Evolutionary conservation across 2,797 vertebrate species (phyloP), one percentile per base, ranked within the genome.

Genomic region (Natrix natrix): DNA sequence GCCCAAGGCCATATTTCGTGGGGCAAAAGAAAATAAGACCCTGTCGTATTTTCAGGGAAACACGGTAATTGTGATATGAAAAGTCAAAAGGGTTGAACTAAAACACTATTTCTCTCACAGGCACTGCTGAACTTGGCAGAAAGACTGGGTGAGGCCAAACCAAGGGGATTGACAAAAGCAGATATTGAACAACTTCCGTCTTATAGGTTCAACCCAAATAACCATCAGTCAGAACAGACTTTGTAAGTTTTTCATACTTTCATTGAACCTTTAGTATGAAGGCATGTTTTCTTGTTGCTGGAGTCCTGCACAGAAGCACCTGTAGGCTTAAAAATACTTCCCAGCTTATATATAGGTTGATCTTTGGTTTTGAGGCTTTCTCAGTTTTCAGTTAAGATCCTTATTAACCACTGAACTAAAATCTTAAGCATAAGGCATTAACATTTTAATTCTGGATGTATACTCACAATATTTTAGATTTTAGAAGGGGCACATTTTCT

Each of bases 111-210:
- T 22, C 32, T 78, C 91, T 94, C 96, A 10, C 94, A 99, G 99
- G 99, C 99, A 83, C 97, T 99, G 94, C 96, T 99, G 97, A 99
- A 99, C 97, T 98, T 99, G 6, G 99, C 99, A 28, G 99, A 99
- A 97, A 98, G 99, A 94, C 96, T 99, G 0, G 99, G 99, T 95
- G 99, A 99, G 96, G 99, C 99, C 17, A 99, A 99, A 96, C 99
- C 99, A 89, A 98, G 99, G 54, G 99, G 99, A 90, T 95, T 99
- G 87, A 99, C 98, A 89, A 99, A 99, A 97, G 99, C 98, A 0
- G 99, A 99, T 92, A 99, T 99, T 91, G 99, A 99, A 95, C 99
- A 99, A 95, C 99, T 99, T 96, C 99, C 99, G 60, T 99, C 99
- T 7, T 99, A 99, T 90, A 98, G 99, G 93, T 99, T 99, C 97